These are phyloP conservation scores for Hycleus phaleratus DNA, from an alignment of 1,140 invertebrate species.

Conservation along the genomic window DNA sequence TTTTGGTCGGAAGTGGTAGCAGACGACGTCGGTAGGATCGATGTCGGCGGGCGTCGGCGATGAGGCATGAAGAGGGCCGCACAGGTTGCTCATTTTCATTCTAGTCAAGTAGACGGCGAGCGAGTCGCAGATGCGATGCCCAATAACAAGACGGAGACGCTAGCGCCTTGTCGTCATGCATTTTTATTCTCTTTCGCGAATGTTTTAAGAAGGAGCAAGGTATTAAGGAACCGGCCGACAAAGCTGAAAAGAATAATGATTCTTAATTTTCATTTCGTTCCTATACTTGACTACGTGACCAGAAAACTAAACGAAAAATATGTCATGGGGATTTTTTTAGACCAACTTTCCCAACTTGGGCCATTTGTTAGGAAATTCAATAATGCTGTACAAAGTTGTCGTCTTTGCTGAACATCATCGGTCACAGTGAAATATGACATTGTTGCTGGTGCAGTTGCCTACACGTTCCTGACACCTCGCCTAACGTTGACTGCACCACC, in stretches of 20 bases:
- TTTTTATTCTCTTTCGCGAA: slow-evolving; percentile 34
- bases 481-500: neutral
- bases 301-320: slow-evolving; percentile 34
- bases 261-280: slow-evolving; percentile 44
- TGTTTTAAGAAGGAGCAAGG: slow-evolving; percentile 39
- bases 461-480: neutral
- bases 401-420: slow-evolving; percentile 37
- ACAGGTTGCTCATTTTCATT: slow-evolving; percentile 33
- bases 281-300: slow-evolving; percentile 38
- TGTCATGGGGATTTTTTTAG: slow-evolving; percentile 38
- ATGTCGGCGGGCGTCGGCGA: slow-evolving; percentile 20
- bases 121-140: slow-evolving; percentile 36
- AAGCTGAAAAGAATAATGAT: slow-evolving; percentile 43
- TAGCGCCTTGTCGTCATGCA: slow-evolving; percentile 25
- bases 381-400: slow-evolving; percentile 40
- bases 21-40: slow-evolving; percentile 12
- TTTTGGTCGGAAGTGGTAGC: slow-evolving; percentile 6
- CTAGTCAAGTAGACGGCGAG: slow-evolving; percentile 20
- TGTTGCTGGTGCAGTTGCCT: slow-evolving; percentile 9
- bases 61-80: slow-evolving; percentile 24
- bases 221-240: slow-evolving; percentile 38
- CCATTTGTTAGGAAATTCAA: slow-evolving; percentile 42
- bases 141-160: slow-evolving; percentile 33
- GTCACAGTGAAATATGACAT: slow-evolving; percentile 37
- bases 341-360: slow-evolving; percentile 33